Evolutionary conservation across 1,140 invertebrate species (phyloP).

Genomic region (Drosophila pseudoobscura): DNA sequence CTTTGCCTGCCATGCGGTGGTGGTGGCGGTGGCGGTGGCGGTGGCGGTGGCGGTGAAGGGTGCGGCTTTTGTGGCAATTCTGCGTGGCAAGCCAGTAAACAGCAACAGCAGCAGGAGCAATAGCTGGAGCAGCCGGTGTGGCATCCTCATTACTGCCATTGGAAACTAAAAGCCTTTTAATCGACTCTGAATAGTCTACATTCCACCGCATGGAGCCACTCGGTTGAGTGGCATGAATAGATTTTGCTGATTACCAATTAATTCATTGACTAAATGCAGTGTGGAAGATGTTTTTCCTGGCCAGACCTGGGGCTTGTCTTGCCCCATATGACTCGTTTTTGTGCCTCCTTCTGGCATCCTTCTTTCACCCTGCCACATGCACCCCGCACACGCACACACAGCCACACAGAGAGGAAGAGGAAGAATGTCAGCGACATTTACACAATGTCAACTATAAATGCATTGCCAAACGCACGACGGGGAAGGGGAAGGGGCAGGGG

Average conservation of each 20-base stretch:
- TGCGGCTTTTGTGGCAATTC: slow-evolving; percentile 64
- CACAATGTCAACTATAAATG: slow-evolving; percentile 68
- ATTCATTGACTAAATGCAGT: slow-evolving; percentile 8
- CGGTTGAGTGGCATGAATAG: neutral
- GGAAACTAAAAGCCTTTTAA: slow-evolving; percentile 73
- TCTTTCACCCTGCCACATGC: slow-evolving; percentile 20
- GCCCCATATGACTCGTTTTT: too few species aligned
- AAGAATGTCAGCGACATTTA: slow-evolving; percentile 64
- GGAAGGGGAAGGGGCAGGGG: too few species aligned
- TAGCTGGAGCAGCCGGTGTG: slow-evolving; percentile 15
- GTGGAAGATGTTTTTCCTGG: neutral
- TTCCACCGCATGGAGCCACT: too few species aligned
- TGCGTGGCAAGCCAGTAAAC: slow-evolving; percentile 61
- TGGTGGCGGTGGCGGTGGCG: slow-evolving; percentile 34
- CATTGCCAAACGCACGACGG: slow-evolving; percentile 10
- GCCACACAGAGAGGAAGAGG: neutral
- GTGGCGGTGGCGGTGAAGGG: slow-evolving; percentile 29
- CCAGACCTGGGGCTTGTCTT: too few species aligned
- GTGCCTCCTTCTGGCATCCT: neutral
- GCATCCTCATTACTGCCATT: slow-evolving; percentile 44
- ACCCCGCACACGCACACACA: slow-evolving; percentile 5
- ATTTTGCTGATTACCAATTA: slow-evolving; percentile 8
- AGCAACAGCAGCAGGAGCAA: slow-evolving; percentile 32
- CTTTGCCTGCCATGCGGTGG: slow-evolving; percentile 67
- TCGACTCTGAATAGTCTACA: slow-evolving; percentile 58